Evolutionary conservation across 2,888 invertebrate species (phyloP), one percentile per base, ranked within the genome.

Genomic region (Cistogaster globosa): DNA sequence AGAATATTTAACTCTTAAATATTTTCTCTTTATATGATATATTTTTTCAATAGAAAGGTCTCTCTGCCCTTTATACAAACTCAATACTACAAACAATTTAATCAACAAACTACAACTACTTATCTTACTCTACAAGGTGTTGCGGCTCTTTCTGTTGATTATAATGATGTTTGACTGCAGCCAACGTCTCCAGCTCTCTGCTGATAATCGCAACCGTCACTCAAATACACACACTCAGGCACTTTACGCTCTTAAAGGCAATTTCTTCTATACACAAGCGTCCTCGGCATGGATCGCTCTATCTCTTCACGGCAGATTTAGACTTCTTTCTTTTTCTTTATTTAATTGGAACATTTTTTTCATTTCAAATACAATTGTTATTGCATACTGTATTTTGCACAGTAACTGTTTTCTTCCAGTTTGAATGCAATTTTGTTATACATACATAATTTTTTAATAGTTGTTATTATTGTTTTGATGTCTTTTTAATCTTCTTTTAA

Each of bases 81-180:
- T 32, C 65, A 22, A 51, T 26, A 7, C 18, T n/a, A 26, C 14
- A 63, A 32, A 51, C 65, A 67, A 63, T 63, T 45, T 45, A 63
- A 63, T 45, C 45, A 63, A 63, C 63, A 63, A 63, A 67, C 51
- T 67, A 67, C 65, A 67, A 67, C 32, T 5, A 67, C 65, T 67
- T 67, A 51, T 51, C 65, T 67, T 55, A 26, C 12, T 67, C 65
- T 32, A 51, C 51, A 32, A 51, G 26, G 8, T 12, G 32, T 51
- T 67, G 65, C 51, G 11, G 51, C 65, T 48, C 48, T 51, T 11
- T 67, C 65, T 18, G 48, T 65, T 65, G 65, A 65, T 48, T 26
- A 65, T 65, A 65, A 65, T 51, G 65, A 48, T 65, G 65, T 51
- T 65, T 48, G n/a, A 26, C 65, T 58, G 58, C 58, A 26, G 58